A percentile compares a stretch with the other conserved stretches of the same genome.
Evolutionary conservation across 2,888 invertebrate species (phyloP).

Genomic region (Meteorus cinctellus): DNA sequence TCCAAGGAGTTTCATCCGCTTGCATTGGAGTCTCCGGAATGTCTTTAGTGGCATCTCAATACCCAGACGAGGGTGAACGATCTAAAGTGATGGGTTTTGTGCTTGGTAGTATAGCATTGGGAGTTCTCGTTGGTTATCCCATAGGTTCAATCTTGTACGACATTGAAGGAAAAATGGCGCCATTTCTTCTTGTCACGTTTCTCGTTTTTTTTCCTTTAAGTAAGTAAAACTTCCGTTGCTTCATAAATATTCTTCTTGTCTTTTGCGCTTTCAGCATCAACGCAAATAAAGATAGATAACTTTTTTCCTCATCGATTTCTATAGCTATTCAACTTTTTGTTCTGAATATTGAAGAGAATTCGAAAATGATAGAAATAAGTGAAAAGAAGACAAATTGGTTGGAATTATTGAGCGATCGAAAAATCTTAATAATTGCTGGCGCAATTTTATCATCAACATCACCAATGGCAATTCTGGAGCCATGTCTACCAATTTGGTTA

Average conservation of each 20-base stretch:
- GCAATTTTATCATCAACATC: conserved; percentile 87
- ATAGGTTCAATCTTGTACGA: conserved; percentile 87
- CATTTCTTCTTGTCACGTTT: conserved; percentile 81
- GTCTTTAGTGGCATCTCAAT: conserved; percentile 82
- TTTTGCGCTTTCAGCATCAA: conserved; percentile 6
- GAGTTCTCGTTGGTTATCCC: conserved; percentile 88
- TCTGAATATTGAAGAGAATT: conserved; percentile 64
- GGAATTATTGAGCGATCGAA: conserved; percentile 78
- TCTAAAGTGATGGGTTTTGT: conserved; percentile 87
- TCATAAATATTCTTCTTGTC: neutral
- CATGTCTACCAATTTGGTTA: conserved; percentile 88
- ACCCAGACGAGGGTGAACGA: conserved; percentile 75
- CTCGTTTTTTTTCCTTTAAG: conserved; percentile 75
- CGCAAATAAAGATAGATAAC: neutral
- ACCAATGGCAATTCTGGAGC: conserved; percentile 88
- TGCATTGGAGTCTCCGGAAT: conserved; percentile 87
- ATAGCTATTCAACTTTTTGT: conserved; percentile 63
- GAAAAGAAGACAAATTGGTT: conserved; percentile 73
- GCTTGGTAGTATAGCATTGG: conserved; percentile 86
- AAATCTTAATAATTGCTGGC: conserved; percentile 79
- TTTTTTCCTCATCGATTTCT: conserved; percentile 11
- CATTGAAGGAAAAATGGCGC: conserved; percentile 83
- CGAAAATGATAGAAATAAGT: conserved; percentile 49
- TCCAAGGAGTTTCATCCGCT: conserved; percentile 88
- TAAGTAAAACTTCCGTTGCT: conserved; percentile 45